phyloP scores from a whole-genome alignment of 2,797 vertebrate species.

The Bradypodion pumilum region DNA sequence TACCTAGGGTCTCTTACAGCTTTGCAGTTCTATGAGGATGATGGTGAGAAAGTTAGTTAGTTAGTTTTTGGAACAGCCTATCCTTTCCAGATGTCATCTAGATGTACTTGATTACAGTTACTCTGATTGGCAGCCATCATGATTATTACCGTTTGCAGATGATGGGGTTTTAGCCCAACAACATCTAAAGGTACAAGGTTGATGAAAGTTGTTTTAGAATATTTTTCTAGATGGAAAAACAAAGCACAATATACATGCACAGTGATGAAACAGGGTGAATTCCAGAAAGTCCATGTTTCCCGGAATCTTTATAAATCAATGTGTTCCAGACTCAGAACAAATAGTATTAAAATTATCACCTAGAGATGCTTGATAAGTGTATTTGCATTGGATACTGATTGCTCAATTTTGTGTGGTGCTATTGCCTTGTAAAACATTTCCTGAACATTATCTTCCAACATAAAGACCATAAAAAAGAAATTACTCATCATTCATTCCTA shows the following conservation, averaged over 20 bases:
- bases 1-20: too few relatives aligned
- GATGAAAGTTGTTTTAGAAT: neutral
- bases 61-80: neutral
- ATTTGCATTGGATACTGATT: constrained; percentile 48
- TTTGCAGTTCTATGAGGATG: too few relatives aligned
- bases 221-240: neutral
- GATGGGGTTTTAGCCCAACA: neutral
- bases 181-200: neutral
- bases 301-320: constrained; percentile 56
- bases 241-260: constrained; percentile 18
- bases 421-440: constrained; percentile 44
- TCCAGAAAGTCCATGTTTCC: constrained; percentile 48
- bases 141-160: neutral
- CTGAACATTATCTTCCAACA: constrained; percentile 28
- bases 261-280: constrained; percentile 18
- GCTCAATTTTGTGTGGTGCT: constrained; percentile 31
- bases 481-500: constrained; percentile 41
- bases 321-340: constrained; percentile 38
- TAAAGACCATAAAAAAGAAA: neutral
- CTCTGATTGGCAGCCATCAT: neutral
- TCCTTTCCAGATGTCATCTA: too few relatives aligned
- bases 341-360: neutral
- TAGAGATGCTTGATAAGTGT: constrained; percentile 35
- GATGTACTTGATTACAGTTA: neutral
- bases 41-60: too few relatives aligned